Evolutionary conservation across 2,888 invertebrate genomes (phyloP), one percentile per base, ranked within the genome.

Genomic region (Cremastinae sp.): DNA sequence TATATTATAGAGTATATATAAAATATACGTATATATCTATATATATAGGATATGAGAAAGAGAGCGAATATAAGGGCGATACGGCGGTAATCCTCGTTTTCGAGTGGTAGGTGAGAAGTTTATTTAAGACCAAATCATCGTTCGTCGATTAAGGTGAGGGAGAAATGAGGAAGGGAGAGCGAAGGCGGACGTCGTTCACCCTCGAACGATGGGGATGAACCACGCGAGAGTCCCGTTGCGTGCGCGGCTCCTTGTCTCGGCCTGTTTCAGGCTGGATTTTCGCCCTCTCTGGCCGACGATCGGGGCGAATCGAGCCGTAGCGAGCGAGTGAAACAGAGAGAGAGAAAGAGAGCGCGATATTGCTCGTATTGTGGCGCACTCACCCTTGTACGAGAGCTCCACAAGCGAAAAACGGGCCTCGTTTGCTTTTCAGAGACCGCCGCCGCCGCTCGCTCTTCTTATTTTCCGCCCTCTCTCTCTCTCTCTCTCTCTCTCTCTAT

Each of bases 51-150:
- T n/a, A n/a, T 38, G 38, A 49, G 9, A 28, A 70, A 36, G 41
- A 72, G 45, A 62, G 64, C 43, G 34, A 59, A 64, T 61, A 61
- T 54, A 75, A 72, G 70, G 65, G 62, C 66, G 47, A 73, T 53
- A 64, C 68, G 69, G 73, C 74, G 75, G 78, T 80, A 75, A 78
- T 78, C 74, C 74, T 62, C 59, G 51, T 43, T 58, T 69, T 78
- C 68, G 78, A 79, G 80, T 80, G 79, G 81, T 85, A 87, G 84
- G 85, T 84, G 86, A 85, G 85, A 88, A 88, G 89, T 89, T 89
- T 89, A 89, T 89, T 89, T 89, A 89, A 89, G 88, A 86, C 86
- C 85, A 88, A 89, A 89, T 89, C 88, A 85, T 89, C 86, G 84
- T 84, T 84, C 86, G 84, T 88, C 88, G 88, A 88, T 89, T 89